These are phyloP conservation scores for Lamprotornis superbus DNA, from an alignment of 2,113 vertebrate genomes.

Conservation along the genomic window DNA sequence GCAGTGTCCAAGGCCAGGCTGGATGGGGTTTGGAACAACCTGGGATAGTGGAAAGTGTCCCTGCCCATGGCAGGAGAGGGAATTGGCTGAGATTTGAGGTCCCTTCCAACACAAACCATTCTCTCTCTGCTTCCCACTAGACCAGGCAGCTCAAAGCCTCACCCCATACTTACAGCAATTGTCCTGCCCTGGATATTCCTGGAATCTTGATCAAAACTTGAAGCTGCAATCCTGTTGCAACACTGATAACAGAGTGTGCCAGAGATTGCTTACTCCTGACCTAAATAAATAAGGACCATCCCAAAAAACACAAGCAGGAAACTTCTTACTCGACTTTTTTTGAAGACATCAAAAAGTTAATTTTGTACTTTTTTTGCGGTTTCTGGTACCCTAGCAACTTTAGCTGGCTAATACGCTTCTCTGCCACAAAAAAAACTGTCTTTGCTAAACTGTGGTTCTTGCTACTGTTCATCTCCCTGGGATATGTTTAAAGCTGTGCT, in stretches of 20 bases:
- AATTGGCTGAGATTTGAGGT: accelerated
- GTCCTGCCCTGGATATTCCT: not conserved
- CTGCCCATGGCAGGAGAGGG: accelerated
- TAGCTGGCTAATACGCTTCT: not conserved
- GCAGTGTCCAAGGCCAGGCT: accelerated
- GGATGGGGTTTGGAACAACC: accelerated
- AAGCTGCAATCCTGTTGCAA: not conserved
- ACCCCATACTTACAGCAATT: not conserved
- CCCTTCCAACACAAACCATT: not conserved
- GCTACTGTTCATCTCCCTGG: not conserved
- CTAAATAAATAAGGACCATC: not conserved
- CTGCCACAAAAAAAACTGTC: not conserved
- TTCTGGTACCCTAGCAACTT: not conserved
- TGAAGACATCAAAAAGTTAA: not conserved
- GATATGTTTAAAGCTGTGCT: not conserved
- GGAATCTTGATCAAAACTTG: not conserved
- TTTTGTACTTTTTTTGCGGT: not conserved
- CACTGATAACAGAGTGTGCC: accelerated
- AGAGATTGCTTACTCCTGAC: not conserved
- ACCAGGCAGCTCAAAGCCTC: not conserved
- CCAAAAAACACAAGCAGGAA: not conserved
- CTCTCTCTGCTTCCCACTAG: not conserved
- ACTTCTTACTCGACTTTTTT: not conserved
- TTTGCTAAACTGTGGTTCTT: not conserved
- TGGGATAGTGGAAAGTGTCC: accelerated